Evolutionary conservation across 2,888 invertebrate species (phyloP), one percentile per base, ranked within the genome.

Genomic region (Empis stercorea): DNA sequence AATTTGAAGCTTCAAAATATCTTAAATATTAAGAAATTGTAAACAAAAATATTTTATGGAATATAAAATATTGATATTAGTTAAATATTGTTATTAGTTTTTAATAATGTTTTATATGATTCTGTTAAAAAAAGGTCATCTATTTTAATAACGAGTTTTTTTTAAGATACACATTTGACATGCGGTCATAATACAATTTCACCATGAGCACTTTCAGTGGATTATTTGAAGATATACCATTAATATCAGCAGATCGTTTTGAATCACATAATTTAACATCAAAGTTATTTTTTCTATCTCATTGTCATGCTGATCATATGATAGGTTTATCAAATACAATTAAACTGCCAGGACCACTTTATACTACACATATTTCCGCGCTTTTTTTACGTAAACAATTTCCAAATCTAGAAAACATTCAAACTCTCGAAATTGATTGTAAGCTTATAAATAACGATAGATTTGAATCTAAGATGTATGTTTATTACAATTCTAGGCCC

Each of bases 221-320:
- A 30, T 59, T 64, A 52, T 71, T 82, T 42, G 56, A 68, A 11
- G 81, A 82, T 65, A 72, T 82, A 52, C 76, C 77, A 1, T 73
- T 72, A 15, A 73, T 82, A 44, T 71, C 74, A 2, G 73, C 79
- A 4, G 83, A 83, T 64, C 71, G 76, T 52, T 83, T 78, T 53
- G 66, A 71, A 48, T 62, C 59, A 34, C 54, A 65, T 1, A 72
- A 73, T 52, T 58, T 70, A 42, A 51, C 65, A 16, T 73, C 76
- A 0, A 65, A 66, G 37, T 72, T 72, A 0, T 81, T 75, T 61
- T 81, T 83, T 57, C 58, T 83, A 6, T 80, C 80, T 30, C 82
- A 83, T 56, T 80, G 76, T 52, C 83, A 83, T 53, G 54, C 57
- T 0, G 82, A 82, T 60, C 83, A 83, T 55, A 77, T 75, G 57